phyloP scores from a whole-genome alignment of 2,888 invertebrate species.

The Orthosia gothica region DNA sequence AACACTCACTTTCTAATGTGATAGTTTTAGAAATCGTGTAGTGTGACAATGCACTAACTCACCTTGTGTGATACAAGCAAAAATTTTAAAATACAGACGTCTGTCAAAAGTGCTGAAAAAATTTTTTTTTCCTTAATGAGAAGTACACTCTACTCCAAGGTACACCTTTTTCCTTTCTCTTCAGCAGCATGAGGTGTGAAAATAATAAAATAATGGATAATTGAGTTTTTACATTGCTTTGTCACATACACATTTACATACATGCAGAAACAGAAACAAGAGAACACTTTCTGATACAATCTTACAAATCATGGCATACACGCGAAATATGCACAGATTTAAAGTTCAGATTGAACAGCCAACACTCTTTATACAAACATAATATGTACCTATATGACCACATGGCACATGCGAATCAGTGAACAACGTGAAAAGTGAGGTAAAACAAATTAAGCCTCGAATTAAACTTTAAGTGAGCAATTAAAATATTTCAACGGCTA shows the following conservation, averaged over 20 bases:
- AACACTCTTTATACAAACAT: not conserved
- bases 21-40: constrained; percentile 60
- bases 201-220: too few species aligned
- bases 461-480: not conserved
- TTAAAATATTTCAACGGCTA: not conserved
- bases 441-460: not conserved
- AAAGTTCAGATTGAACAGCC: not conserved
- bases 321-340: not conserved
- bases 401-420: not conserved
- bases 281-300: too few species aligned
- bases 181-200: too few species aligned
- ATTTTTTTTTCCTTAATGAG: too few species aligned
- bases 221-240: too few species aligned
- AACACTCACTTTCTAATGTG: constrained; percentile 58
- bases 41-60: constrained; percentile 30
- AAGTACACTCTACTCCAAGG: not conserved
- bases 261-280: too few species aligned
- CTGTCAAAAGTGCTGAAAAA: not conserved
- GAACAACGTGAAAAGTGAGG: not conserved
- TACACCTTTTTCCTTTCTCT: too few species aligned
- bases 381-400: not conserved
- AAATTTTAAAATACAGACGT: not conserved
- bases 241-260: too few species aligned
- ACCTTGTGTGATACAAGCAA: not conserved
- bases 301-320: too few species aligned